Evolutionary conservation across 2,797 vertebrate species (phyloP).

Genomic region (Sebastes reedi): DNA sequence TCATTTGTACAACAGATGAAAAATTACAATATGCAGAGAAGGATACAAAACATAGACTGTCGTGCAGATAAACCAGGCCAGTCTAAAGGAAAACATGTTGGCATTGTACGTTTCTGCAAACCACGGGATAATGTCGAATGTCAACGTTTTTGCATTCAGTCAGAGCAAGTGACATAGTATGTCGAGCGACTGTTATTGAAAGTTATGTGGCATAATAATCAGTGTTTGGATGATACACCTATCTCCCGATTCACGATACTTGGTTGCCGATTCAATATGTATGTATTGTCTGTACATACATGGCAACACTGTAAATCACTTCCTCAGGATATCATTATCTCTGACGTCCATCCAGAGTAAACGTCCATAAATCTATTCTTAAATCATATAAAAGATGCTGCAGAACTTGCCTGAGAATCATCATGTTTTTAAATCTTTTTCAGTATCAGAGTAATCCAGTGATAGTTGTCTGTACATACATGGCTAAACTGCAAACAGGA

Average conservation of each 20-base stretch:
- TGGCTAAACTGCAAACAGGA: too few species aligned
- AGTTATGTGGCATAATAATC: too few species aligned
- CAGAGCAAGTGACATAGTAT: too few species aligned
- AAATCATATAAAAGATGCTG: too few species aligned
- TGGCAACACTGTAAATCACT: not conserved
- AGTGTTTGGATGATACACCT: too few species aligned
- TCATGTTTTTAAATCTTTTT: not conserved
- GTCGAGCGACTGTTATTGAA: too few species aligned
- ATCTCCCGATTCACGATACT: too few species aligned
- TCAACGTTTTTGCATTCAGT: not conserved
- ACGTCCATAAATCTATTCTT: not conserved
- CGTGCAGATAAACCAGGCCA: not conserved
- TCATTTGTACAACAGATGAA: not conserved
- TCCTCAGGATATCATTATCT: not conserved
- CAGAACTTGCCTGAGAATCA: not conserved
- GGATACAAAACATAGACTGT: not conserved
- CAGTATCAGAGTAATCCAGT: too few species aligned
- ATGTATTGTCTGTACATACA: too few species aligned
- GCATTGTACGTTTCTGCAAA: not conserved
- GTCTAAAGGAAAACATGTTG: not conserved
- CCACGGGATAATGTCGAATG: not conserved
- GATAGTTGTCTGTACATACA: too few species aligned
- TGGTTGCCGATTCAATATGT: too few species aligned
- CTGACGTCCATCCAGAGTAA: not conserved
- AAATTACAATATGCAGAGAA: not conserved